Evolutionary conservation across 2,797 vertebrate species (phyloP), one percentile per base, ranked within the genome.

Genomic region (Gymnothorax javanicus): DNA sequence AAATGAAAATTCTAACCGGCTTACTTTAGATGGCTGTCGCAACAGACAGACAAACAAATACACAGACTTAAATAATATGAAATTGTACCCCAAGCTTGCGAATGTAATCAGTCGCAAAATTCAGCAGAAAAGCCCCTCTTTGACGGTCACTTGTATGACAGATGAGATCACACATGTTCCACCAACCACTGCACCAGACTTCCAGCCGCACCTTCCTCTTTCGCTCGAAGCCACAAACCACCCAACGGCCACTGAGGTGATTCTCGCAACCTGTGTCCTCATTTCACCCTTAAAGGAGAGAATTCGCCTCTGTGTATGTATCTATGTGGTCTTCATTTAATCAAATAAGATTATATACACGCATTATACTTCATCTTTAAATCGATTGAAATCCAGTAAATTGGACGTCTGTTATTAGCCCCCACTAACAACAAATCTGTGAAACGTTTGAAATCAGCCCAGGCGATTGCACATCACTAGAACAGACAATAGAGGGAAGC

Each of bases 401-500:
- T 25, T 1, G 64, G 64, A 20, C 25, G 20, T 25, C 25, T 69
- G n/a, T 43, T 43, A 43, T 43, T 43, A 43, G 33, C 33, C 33
- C 33, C 33, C 33, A 43, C 33, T 2, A 43, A 43, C 33, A 43
- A 43, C 33, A 43, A 43, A 43, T 43, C 33, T 43, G 1, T 1
- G 33, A 43, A 1, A 1, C 33, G 33, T 43, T 43, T 43, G 33
- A 43, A n/a, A n/a, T n/a, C n/a, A n/a, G 33, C 33, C 54, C 9
- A 11, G 54, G 2, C 56, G 69, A 52, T 83, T 33, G 56, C 57
- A 27, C 5, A 59, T 25, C 54, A 4, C 33, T 54, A 59, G 20
- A n/a, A 83, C 27, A 59, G 17, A 33, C 85, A 79, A 20, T 79
- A 81, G 85, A 81, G 75, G 85, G 73, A 3, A 52, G 57, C 73